Evolutionary conservation across 2,797 vertebrate genomes (phyloP), one percentile per base, ranked within the genome.

Genomic region (Apodemus agrarius): DNA sequence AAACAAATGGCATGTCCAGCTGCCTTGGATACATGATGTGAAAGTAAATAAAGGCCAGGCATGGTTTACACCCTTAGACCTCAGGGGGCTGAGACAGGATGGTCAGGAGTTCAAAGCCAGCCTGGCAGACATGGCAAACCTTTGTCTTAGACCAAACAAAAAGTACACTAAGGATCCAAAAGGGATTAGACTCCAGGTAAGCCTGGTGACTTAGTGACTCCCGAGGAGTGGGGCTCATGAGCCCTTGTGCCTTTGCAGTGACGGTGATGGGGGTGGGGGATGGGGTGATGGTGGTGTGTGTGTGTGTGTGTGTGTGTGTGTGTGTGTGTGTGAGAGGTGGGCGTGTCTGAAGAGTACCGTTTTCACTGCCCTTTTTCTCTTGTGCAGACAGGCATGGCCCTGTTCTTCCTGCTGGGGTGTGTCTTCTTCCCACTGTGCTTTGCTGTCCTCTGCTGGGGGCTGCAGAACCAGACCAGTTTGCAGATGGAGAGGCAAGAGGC

Each of bases 341-440:
- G n/a, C n/a, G 40, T 12, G 46, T 40, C 31, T 61, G 40, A 81
- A 65, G 65, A 4, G 29, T 19, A 9, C 3, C 17, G 7, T 86
- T 52, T 57, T 89, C 91, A 90, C 0, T 21, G 31, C 67, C 12
- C 67, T 76, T 9, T 87, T 49, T 87, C 80, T 97, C 34, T n/a
- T 6, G 59, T 13, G 29, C 89, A 97, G 85, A 85, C 67, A 96
- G 94, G 95, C 76, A 98, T 98, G 98, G 4, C 86, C 89, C 79
- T 96, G 89, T 89, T 97, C 46, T 97, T 98, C 72, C 63, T n/a
- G 6, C 85, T 97, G 49, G 98, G 98, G 14, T 98, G 97, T 46
- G 0, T 84, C 89, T 98, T 97, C 96, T 98, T 98, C 89, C 98
- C 98, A 0, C 1, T 94, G 88, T 90, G 83, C 86, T 98, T 98